Conservation (phyloP, 2,888 invertebrate genomes). For the Drosophila phalerata region DNA sequence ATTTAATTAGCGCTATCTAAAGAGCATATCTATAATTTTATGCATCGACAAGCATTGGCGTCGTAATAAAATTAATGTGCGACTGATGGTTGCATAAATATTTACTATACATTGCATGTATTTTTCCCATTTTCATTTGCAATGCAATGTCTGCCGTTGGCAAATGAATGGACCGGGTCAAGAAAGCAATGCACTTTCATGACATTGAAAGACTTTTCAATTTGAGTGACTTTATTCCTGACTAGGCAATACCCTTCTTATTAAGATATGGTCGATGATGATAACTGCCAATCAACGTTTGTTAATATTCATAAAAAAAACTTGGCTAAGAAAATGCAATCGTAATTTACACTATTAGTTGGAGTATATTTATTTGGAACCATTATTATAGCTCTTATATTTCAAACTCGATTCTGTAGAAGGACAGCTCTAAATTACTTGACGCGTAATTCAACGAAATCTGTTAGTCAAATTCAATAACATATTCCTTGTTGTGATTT, state of each 20-base stretch:
- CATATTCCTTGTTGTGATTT: too few relatives aligned
- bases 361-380: too few relatives aligned
- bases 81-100: slow-evolving; percentile 40
- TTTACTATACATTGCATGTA: slow-evolving; percentile 37
- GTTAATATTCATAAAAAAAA: slow-evolving; percentile 36
- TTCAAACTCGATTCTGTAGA: slow-evolving; percentile 6
- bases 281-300: slow-evolving; percentile 46
- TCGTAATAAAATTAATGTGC: slow-evolving; percentile 74
- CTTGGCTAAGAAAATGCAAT: slow-evolving; percentile 52
- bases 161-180: background rate
- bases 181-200: slow-evolving; percentile 5
- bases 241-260: background rate
- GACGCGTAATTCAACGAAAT: background rate
- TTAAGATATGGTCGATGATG: too few relatives aligned
- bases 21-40: slow-evolving; percentile 79
- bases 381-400: too few relatives aligned
- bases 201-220: slow-evolving; percentile 1
- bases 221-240: background rate
- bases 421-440: background rate
- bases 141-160: background rate
- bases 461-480: background rate
- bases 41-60: slow-evolving; percentile 75
- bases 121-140: slow-evolving; percentile 8
- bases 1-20: slow-evolving; percentile 82
- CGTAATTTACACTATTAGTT: slow-evolving; percentile 32